Percentiles rank a stretch among this genome's conserved stretches.
phyloP scores from a whole-genome alignment of 2,888 invertebrate species.

The Mythimna pallens region DNA sequence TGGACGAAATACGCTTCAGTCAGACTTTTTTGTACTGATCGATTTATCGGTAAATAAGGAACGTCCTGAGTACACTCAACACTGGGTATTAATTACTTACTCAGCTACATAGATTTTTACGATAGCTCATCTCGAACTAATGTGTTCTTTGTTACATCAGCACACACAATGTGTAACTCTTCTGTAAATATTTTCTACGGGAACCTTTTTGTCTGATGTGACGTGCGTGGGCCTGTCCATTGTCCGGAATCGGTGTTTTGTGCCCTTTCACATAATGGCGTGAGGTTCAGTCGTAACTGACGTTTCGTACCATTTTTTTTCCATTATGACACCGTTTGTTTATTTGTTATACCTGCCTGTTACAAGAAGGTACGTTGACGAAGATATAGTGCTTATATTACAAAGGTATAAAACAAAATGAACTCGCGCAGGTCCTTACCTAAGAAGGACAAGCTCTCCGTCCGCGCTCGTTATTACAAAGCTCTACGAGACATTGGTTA shows the following conservation, averaged over 20 bases:
- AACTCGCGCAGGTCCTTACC: constrained; percentile 15
- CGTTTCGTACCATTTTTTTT: constrained; percentile 63
- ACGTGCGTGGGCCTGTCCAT: constrained; percentile 75
- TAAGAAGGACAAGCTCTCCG: constrained; percentile 28
- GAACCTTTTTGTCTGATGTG: constrained; percentile 75
- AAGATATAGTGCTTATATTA: constrained; percentile 29
- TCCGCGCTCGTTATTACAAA: constrained; percentile 44
- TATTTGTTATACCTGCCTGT: constrained; percentile 47
- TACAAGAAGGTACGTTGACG: constrained; percentile 23
- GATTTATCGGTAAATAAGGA: too few relatives aligned
- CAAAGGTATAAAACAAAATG: constrained; percentile 40
- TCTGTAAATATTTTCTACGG: constrained; percentile 73
- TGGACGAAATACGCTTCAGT: too few relatives aligned
- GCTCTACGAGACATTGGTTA: constrained; percentile 39
- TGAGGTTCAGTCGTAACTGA: constrained; percentile 62
- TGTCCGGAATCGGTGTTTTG: constrained; percentile 71
- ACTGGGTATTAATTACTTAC: constrained; percentile 54
- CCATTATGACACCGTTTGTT: constrained; percentile 51
- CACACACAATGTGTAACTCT: constrained; percentile 70
- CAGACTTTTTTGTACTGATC: too few relatives aligned
- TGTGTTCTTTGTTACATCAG: constrained; percentile 73
- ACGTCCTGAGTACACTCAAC: too few relatives aligned
- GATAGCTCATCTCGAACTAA: constrained; percentile 74
- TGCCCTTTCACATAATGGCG: constrained; percentile 70
- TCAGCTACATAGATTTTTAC: constrained; percentile 65